phyloP scores from a whole-genome alignment of 23 tunicate species.

The Phallusia fumigata region DNA sequence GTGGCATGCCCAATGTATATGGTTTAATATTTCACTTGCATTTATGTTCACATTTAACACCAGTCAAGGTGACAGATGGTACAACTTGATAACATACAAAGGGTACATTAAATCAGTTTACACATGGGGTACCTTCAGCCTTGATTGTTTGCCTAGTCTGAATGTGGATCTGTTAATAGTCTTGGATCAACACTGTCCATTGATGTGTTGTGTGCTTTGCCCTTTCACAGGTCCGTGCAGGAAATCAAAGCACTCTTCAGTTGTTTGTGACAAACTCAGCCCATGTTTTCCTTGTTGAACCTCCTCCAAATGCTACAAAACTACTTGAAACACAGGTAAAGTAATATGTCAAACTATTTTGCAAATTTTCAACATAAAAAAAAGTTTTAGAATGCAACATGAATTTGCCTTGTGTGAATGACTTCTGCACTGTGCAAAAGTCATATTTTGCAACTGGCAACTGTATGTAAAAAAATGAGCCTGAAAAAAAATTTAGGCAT shows the following conservation, averaged over 20 bases:
- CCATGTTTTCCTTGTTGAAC: conserved; percentile 75
- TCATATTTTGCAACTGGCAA: too few relatives aligned
- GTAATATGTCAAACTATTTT: too few relatives aligned
- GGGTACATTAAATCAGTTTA: background rate
- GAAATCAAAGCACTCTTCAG: conserved; percentile 69
- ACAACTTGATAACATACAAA: background rate
- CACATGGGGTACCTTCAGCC: background rate
- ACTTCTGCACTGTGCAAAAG: too few relatives aligned
- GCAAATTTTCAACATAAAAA: too few relatives aligned
- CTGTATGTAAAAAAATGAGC: too few relatives aligned
- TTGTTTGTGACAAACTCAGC: conserved; percentile 86
- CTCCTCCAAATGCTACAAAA: conserved; percentile 58
- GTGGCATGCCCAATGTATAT: too few relatives aligned
- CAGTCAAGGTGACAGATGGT: background rate
- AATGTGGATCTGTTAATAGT: background rate
- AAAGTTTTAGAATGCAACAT: too few relatives aligned
- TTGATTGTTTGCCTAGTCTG: background rate
- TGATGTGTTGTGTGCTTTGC: background rate
- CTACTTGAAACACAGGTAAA: conserved; percentile 67
- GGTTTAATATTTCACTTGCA: background rate
- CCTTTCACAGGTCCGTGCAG: conserved; percentile 67
- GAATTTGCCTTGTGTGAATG: too few relatives aligned
- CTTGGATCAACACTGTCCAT: background rate
- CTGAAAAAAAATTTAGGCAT: too few relatives aligned
- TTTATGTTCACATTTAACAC: background rate